phyloP scores from a whole-genome alignment of 92 coral and sea anemone species.

The Hydrozoanthus gracilis region DNA sequence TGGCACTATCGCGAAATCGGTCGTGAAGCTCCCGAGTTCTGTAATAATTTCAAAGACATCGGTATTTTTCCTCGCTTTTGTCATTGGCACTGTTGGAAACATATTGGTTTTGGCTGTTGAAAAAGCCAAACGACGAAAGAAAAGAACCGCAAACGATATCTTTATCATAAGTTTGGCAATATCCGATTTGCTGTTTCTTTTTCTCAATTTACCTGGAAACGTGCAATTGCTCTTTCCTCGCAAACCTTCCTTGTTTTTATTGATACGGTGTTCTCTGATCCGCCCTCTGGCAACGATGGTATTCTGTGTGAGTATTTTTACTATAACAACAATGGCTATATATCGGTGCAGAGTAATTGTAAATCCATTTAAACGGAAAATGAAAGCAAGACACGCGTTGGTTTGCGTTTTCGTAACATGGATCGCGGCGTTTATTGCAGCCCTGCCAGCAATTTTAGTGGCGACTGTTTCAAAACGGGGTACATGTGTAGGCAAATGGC shows the following conservation, averaged over 20 bases:
- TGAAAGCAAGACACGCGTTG: constrained; percentile 51
- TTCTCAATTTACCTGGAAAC: constrained; percentile 48
- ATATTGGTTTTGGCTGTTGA: constrained; percentile 56
- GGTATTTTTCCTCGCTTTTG: neutral
- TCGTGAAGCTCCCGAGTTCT: neutral
- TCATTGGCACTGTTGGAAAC: constrained; percentile 25
- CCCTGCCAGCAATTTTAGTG: constrained; percentile 41
- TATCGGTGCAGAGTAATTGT: constrained; percentile 61
- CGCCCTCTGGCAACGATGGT: constrained; percentile 60
- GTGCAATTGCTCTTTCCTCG: neutral
- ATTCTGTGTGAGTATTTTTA: constrained; percentile 65
- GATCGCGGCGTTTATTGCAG: constrained; percentile 53
- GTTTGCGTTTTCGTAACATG: constrained; percentile 60
- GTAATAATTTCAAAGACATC: neutral
- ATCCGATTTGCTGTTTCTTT: constrained; percentile 61
- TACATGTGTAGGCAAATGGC: constrained; percentile 58
- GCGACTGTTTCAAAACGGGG: constrained; percentile 30
- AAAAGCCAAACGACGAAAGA: constrained; percentile 32
- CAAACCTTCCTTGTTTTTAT: constrained; percentile 24
- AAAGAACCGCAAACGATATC: constrained; percentile 56
- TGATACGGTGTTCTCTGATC: constrained; percentile 32
- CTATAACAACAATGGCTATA: constrained; percentile 70
- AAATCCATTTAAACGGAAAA: constrained; percentile 60
- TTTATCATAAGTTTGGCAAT: constrained; percentile 64
- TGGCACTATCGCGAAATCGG: neutral